A percentile compares a stretch with the other conserved stretches of the same genome.
phyloP scores from a whole-genome alignment of 2,888 invertebrate species.

The Timema podura region DNA sequence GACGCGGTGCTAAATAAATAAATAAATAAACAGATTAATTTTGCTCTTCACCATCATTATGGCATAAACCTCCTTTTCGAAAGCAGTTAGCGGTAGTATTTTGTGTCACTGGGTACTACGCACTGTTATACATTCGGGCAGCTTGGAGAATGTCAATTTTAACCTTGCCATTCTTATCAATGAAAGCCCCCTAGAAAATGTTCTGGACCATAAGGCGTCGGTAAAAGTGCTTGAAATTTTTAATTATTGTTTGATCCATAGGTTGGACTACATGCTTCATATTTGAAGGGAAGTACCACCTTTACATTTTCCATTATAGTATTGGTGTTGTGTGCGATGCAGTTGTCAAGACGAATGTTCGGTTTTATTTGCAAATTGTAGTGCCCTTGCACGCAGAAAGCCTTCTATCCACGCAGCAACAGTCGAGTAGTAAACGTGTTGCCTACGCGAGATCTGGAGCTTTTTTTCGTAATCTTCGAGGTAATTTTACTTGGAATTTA shows the following conservation, averaged over 20 bases:
- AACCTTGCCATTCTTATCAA: neutral
- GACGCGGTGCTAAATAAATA: too few species aligned
- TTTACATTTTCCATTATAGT: neutral
- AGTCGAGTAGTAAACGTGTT: too few species aligned
- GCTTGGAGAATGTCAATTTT: neutral
- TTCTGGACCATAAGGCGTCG: neutral
- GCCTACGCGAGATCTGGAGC: too few species aligned
- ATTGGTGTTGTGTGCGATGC: neutral
- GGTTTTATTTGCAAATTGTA: too few species aligned
- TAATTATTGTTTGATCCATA: neutral
- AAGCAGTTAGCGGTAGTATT: neutral
- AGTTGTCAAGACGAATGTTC: too few species aligned
- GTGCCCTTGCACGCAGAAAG: too few species aligned
- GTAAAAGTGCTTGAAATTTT: slow-evolving; percentile 1
- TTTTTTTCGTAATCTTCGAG: too few species aligned
- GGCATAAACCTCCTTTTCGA: neutral
- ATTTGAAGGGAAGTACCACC: neutral
- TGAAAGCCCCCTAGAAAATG: neutral
- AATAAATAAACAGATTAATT: too few species aligned
- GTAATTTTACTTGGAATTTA: too few species aligned
- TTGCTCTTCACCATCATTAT: neutral
- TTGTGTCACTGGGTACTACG: neutral
- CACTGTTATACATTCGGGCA: slow-evolving; percentile 6
- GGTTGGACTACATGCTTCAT: neutral
- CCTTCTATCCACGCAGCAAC: too few species aligned